Base-by-base conservation (phyloP, 2,888 invertebrate genomes). In the Calliphora vomitoria region DNA sequence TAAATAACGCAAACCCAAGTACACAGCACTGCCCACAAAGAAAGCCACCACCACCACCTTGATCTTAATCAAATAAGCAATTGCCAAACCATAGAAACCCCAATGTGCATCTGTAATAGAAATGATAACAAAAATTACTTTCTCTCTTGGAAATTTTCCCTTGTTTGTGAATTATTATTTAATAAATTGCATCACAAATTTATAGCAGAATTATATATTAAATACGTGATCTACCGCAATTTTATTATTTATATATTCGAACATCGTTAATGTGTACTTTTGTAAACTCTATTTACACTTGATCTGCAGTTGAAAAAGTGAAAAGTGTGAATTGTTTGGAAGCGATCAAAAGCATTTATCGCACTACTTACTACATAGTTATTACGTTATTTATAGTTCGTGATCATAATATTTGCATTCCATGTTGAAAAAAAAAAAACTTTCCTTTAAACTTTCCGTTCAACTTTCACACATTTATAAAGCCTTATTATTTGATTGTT, bases 11-110 rank as follows among this genome's bases (percentile, higher is more conserved):
- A 93, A 87, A 3, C 93, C 94, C 90, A 92, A 89, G 20, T 92
- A 92, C 15, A 93, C 88, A 3, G 93, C 93, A 41, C 92, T 92
- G 38, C 93, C 94, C 76, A 93, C 89, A 86, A 93, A 91, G 90
- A 93, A 93, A 25, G 92, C 91, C 8, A 93, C 92, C 47, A 94
- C 90, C 0, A 93, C 90, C 35, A 93, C 90, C 88, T 94, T 94
- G 31, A 94, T 91, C 89, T 94, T 94, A 20, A 94, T 89, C 91
- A 92, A 93, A 75, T 93, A 93, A 44, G 93, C 91, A 74, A 93
- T 91, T 0, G 92, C 93, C 80, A 94, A 76, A 3, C 93, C 91
- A 71, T 91, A 90, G 68, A 91, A 88, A 15, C 91, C 93, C 91
- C 92, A 93, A 25, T 92, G 85, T 55, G 92, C 91, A 86, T 92